A percentile compares a stretch with the other conserved stretches of the same genome.
Conservation (phyloP, 2,888 invertebrate species). For the Ochropacha duplaris region DNA sequence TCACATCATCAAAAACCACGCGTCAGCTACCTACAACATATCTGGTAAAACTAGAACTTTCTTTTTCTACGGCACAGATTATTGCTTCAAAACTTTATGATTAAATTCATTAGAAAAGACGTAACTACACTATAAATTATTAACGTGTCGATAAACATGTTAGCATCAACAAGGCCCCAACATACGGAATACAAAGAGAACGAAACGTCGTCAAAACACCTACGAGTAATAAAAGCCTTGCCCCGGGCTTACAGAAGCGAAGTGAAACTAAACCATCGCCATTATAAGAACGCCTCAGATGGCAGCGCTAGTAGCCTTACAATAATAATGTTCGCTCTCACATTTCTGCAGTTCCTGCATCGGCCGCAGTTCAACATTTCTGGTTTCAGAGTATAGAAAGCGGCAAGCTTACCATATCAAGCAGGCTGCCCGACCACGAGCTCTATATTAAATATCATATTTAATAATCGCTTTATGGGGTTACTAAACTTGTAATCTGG, state of each 20-base stretch:
- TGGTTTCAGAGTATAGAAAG: slow-evolving; percentile 62
- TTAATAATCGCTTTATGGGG: slow-evolving; percentile 43
- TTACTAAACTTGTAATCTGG: slow-evolving; percentile 16
- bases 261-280: slow-evolving; percentile 56
- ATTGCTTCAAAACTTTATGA: neutral
- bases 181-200: slow-evolving; percentile 42
- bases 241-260: slow-evolving; percentile 65
- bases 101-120: neutral
- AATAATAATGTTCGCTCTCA: neutral
- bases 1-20: no score
- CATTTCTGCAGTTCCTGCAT: slow-evolving; percentile 20
- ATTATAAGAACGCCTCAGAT: slow-evolving; percentile 37
- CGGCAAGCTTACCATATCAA: slow-evolving; percentile 62
- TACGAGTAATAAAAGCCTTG: slow-evolving; percentile 50
- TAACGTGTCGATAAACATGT: slow-evolving; percentile 49
- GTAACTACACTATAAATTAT: slow-evolving; percentile 21
- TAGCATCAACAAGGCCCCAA: slow-evolving; percentile 43
- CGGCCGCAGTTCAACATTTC: slow-evolving; percentile 35
- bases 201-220: slow-evolving; percentile 53
- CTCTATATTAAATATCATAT: slow-evolving; percentile 56
- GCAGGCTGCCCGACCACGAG: slow-evolving; percentile 44
- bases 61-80: neutral
- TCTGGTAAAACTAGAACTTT: no score
- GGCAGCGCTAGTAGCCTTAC: slow-evolving; percentile 25
- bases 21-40: no score